Conservation (phyloP, 2,797 vertebrate genomes). For the Monodelphis domestica region DNA sequence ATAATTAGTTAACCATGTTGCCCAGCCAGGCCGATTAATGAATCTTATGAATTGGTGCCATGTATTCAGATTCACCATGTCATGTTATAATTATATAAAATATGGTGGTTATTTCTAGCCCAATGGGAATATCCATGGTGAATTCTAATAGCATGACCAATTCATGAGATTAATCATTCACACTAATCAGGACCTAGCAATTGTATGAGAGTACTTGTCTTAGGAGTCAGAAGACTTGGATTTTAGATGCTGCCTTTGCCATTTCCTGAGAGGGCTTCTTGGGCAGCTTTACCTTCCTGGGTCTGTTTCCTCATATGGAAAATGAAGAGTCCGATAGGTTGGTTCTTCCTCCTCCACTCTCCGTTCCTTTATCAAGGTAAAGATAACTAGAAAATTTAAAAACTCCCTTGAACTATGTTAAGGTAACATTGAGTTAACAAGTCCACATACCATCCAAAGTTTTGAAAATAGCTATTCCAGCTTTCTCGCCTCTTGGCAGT, state of each 20-base stretch:
- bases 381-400: neutral
- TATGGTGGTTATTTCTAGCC: neutral
- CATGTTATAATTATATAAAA: neutral
- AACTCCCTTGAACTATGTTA: neutral
- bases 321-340: neutral
- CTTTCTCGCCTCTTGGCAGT: neutral
- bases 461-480: constrained; percentile 30
- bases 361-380: neutral
- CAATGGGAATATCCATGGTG: neutral
- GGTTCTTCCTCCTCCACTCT: no score
- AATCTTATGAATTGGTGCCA: neutral
- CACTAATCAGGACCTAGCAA: neutral
- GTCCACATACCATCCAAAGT: neutral
- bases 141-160: neutral
- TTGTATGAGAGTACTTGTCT: neutral
- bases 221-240: neutral
- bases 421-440: constrained; percentile 3
- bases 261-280: neutral
- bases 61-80: neutral
- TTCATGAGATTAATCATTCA: neutral
- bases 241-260: neutral
- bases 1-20: neutral
- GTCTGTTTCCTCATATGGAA: neutral
- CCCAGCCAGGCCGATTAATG: neutral
- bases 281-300: neutral